A percentile compares a stretch with the other conserved stretches of the same genome.
Conservation (phyloP, 2,888 invertebrate genomes). For the Anticlea derivata region DNA sequence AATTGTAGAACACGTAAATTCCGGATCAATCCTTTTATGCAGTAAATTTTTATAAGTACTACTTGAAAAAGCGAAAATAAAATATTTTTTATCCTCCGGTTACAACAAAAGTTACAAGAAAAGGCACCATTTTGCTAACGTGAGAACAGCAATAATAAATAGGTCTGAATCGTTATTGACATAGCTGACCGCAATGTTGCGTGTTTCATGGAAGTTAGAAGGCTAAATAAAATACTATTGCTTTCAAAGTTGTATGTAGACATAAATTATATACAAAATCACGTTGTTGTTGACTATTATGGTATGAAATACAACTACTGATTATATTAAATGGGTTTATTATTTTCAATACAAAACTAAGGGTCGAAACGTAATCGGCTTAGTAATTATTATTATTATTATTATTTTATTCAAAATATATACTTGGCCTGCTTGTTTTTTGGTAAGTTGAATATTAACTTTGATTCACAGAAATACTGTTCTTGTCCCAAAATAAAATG, state of each 20-base stretch:
- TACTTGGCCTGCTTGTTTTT: too few relatives aligned
- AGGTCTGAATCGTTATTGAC: slow-evolving; percentile 49
- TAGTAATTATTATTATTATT: too few relatives aligned
- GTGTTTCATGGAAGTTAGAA: slow-evolving; percentile 56
- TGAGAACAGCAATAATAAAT: slow-evolving; percentile 51
- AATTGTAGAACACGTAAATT: too few relatives aligned
- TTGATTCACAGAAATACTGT: too few relatives aligned
- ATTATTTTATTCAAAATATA: too few relatives aligned
- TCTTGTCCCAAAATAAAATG: too few relatives aligned
- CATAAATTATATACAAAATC: slow-evolving; percentile 44
- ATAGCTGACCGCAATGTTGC: slow-evolving; percentile 51
- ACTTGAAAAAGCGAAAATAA: too few relatives aligned
- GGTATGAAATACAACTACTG: slow-evolving; percentile 13
- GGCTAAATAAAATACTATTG: slow-evolving; percentile 48
- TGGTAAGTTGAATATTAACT: too few relatives aligned
- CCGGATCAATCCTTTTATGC: too few relatives aligned
- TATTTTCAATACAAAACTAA: slow-evolving; percentile 12
- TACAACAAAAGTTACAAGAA: background rate
- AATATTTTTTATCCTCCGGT: too few relatives aligned
- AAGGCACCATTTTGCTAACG: slow-evolving; percentile 39
- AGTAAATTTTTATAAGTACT: too few relatives aligned
- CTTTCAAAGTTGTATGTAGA: slow-evolving; percentile 45
- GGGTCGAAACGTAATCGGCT: background rate
- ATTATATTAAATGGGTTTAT: slow-evolving; percentile 11
- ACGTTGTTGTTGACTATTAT: slow-evolving; percentile 32